Conservation (phyloP, 2,888 invertebrate genomes). For the Cantharis rustica region DNA sequence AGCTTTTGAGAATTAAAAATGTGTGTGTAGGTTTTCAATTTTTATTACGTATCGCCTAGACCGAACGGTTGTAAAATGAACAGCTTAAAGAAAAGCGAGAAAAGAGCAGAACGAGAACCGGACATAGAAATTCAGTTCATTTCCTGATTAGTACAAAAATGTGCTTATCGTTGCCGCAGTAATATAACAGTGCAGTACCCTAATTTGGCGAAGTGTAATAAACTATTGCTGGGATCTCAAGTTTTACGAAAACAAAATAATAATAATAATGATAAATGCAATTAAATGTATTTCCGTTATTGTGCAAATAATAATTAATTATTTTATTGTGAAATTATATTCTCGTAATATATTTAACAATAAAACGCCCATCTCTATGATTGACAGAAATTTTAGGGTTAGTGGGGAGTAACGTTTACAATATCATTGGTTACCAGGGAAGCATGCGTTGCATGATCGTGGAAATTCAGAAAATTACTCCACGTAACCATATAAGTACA, state of each 20-base stretch:
- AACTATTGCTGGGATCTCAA: neutral
- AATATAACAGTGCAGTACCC: no score
- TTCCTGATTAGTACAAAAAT: neutral
- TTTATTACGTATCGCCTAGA: no score
- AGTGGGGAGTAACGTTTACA: constrained; percentile 14
- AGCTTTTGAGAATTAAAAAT: constrained; percentile 12
- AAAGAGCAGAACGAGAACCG: neutral
- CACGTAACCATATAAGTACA: neutral
- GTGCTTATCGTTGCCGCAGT: no score
- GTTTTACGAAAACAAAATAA: no score
- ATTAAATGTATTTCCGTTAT: no score
- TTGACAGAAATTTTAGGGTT: constrained; percentile 25
- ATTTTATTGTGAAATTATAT: neutral
- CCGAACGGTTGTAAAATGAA: no score
- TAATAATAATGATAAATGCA: no score
- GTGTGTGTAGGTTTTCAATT: neutral
- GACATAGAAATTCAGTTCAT: neutral
- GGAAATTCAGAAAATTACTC: neutral
- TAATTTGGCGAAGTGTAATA: neutral
- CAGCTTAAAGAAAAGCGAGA: no score
- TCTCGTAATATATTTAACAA: constrained; percentile 4
- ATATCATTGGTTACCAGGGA: constrained; percentile 23
- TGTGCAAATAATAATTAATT: no score
- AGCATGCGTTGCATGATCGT: constrained; percentile 10
- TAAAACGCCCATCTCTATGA: constrained; percentile 22